Evolutionary conservation across 2,113 vertebrate species (phyloP), one percentile per base, ranked within the genome.

Genomic region (Limanda limanda): DNA sequence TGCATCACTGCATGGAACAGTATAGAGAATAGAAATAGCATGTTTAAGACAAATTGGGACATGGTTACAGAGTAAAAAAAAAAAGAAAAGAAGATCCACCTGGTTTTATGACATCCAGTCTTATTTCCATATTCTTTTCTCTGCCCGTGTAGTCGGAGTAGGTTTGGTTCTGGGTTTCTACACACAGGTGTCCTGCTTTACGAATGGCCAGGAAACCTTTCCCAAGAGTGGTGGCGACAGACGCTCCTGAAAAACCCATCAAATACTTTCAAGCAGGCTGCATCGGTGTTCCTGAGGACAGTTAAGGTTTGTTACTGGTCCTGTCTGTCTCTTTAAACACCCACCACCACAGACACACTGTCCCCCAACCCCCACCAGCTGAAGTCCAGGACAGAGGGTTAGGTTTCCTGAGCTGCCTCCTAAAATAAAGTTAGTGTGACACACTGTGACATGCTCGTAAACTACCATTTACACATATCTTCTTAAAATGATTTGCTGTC

Each of bases 141-240:
- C 31, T 83, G 52, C 91, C 91, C 0, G 95, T 91, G 87, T 97
- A 97, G 90, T 97, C 96, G 0, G 5, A 93, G 93, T 96, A 97
- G 55, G 83, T 85, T 63, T 95, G 92, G 0, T 48, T 54, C 42
- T 35, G 4, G 0, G 95, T 96, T 59, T 90, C 67, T 21, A 97
- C 94, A 1, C 96, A 97, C 21, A 97, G 87, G 59, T 97, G 95
- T 55, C 96, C 95, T 0, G 93, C 95, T 87, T 97, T 98, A 25
- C 95, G 95, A 69, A 97, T 82, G 10, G 96, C 94, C 86, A 97
- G 80, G 75, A 97, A 97, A 25, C 96, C 96, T 89, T 96, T 97
- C 31, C 2, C 86, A 17, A 97, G 93, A 0, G 2, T 12, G 23
- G 72, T 61, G 0, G 97, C 97, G 0, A 92, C 70, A 0, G 94